Evolutionary conservation across 1,140 invertebrate genomes (phyloP).

Genomic region (Cherax destructor): DNA sequence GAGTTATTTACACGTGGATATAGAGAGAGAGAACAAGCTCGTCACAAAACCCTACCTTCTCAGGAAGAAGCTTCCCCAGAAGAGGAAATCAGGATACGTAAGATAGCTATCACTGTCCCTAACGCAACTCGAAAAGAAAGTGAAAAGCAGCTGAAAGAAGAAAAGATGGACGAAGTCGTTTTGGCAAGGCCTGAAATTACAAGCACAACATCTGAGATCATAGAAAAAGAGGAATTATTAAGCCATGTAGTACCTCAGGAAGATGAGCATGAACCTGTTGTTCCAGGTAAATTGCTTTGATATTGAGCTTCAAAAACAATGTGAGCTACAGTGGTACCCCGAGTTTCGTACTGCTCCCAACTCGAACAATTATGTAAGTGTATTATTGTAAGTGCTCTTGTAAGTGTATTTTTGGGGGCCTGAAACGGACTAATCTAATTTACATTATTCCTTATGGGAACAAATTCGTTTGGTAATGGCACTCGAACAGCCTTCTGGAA

Average conservation of each 20-base stretch:
- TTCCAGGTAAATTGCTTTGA: background rate
- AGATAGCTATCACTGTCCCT: slow-evolving; percentile 68
- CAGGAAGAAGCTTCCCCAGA: slow-evolving; percentile 1
- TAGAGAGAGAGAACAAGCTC: slow-evolving; percentile 54
- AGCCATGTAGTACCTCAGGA: background rate
- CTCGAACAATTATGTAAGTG: too few species aligned
- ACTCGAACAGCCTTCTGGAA: too few species aligned
- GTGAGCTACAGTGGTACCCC: too few species aligned
- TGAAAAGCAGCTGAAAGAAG: slow-evolving; percentile 42
- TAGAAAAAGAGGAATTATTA: background rate
- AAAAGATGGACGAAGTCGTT: slow-evolving; percentile 19
- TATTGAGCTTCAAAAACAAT: background rate
- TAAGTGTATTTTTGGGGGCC: too few species aligned
- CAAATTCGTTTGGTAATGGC: too few species aligned
- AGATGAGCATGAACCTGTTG: background rate
- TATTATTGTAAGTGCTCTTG: too few species aligned
- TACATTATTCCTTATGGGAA: too few species aligned
- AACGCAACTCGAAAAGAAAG: slow-evolving; percentile 52
- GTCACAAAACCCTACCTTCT: slow-evolving; percentile 15
- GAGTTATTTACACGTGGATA: slow-evolving; percentile 70
- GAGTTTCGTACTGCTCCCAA: too few species aligned
- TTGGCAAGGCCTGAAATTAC: slow-evolving; percentile 6
- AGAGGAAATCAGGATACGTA: slow-evolving; percentile 52
- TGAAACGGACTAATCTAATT: too few species aligned
- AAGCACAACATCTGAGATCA: background rate